Evolutionary conservation across 2,797 vertebrate species (phyloP).

Genomic region (Alfaro cultratus): DNA sequence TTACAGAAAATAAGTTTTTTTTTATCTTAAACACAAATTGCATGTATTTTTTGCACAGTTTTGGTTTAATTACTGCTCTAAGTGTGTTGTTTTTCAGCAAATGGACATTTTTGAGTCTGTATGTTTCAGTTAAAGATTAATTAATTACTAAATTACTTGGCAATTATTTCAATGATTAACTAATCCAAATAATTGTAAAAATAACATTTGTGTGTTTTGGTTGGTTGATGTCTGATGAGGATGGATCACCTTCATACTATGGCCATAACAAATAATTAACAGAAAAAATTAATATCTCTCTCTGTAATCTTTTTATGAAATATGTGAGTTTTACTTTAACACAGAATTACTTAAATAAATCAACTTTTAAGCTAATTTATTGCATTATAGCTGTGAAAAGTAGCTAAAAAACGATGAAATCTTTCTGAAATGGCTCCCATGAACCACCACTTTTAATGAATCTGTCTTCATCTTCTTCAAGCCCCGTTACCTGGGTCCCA

Average conservation of each 20-base stretch:
- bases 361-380: neutral
- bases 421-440: conserved; percentile 14
- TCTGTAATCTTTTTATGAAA: neutral
- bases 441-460: conserved; percentile 48
- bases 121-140: too few species aligned
- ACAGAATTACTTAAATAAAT: neutral
- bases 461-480: conserved; percentile 45
- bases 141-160: too few species aligned
- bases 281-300: neutral
- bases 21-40: too few species aligned
- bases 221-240: neutral
- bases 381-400: neutral
- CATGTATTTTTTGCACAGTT: too few species aligned
- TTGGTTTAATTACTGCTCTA: too few species aligned
- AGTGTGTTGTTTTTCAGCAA: too few species aligned
- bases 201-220: neutral
- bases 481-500: neutral
- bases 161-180: too few species aligned
- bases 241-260: neutral
- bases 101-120: too few species aligned
- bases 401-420: neutral
- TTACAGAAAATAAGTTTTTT: too few species aligned
- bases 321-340: neutral
- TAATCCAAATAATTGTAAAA: neutral
- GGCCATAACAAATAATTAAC: neutral